These are phyloP conservation scores for Drusus annulatus DNA, from an alignment of 1,140 invertebrate genomes.

Conservation along the genomic window DNA sequence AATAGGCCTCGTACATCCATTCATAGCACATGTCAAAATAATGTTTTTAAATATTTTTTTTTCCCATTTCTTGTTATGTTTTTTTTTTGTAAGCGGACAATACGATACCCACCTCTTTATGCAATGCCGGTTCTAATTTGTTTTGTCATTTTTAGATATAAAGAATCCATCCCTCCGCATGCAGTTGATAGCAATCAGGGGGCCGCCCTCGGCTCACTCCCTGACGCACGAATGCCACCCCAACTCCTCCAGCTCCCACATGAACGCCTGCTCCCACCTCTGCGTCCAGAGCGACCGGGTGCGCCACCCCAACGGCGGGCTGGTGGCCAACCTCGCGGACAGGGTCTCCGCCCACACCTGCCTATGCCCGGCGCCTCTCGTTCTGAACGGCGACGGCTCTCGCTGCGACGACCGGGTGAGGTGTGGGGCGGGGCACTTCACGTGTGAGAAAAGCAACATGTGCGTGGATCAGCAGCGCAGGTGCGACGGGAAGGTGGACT, in stretches of 20 bases:
- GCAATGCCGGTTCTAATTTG: no score
- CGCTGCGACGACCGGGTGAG: constrained; percentile 69
- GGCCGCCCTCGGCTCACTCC: background rate
- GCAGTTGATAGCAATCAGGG: constrained; percentile 62
- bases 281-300: constrained; percentile 70
- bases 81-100: no score
- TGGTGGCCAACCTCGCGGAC: background rate
- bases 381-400: constrained; percentile 67
- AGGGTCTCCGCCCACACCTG: constrained; percentile 63
- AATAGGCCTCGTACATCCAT: no score
- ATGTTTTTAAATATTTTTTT: no score
- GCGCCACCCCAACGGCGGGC: background rate
- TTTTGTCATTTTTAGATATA: background rate
- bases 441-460: constrained; percentile 73
- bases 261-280: constrained; percentile 78
- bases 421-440: constrained; percentile 71
- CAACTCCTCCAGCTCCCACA: background rate
- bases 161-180: background rate
- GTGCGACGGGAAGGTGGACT: constrained; percentile 82
- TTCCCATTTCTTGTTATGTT: no score
- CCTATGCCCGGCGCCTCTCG: constrained; percentile 75
- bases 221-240: constrained; percentile 1
- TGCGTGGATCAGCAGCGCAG: constrained; percentile 76
- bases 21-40: no score
- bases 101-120: no score